A percentile compares a stretch with the other conserved stretches of the same genome.
Evolutionary conservation across 2,888 invertebrate genomes (phyloP).

Genomic region (Agrotis segetum): DNA sequence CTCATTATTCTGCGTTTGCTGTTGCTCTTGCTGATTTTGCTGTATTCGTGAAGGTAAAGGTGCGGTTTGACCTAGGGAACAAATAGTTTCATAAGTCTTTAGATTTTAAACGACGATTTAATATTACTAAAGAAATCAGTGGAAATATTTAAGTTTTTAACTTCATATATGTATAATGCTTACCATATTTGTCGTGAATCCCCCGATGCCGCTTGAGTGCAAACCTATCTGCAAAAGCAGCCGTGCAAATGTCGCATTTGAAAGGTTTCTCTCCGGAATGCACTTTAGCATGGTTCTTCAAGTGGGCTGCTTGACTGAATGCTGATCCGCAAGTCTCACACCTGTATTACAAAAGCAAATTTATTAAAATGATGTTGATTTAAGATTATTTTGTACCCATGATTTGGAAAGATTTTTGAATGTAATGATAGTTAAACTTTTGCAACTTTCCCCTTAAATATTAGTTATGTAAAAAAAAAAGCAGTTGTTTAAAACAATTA

Average conservation of each 20-base stretch:
- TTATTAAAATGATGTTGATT: background rate
- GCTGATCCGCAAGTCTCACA: conserved; percentile 97
- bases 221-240: conserved; percentile 96
- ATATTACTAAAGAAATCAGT: conserved; percentile 1
- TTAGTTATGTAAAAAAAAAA: no score
- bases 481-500: no score
- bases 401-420: no score
- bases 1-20: conserved; percentile 72
- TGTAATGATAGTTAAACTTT: no score
- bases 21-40: conserved; percentile 77
- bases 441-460: no score
- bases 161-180: conserved; percentile 42
- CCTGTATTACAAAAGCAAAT: conserved; percentile 79
- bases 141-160: background rate
- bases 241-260: conserved; percentile 96
- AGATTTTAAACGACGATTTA: background rate
- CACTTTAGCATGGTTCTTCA: conserved; percentile 96
- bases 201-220: conserved; percentile 96
- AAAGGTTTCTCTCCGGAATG: conserved; percentile 96
- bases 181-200: conserved; percentile 97
- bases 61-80: conserved; percentile 85
- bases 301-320: conserved; percentile 97
- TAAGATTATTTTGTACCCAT: background rate
- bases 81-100: background rate
- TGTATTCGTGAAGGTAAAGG: conserved; percentile 87